Evolutionary conservation across 2,888 invertebrate species (phyloP).

Genomic region (Drosophila planitibia): DNA sequence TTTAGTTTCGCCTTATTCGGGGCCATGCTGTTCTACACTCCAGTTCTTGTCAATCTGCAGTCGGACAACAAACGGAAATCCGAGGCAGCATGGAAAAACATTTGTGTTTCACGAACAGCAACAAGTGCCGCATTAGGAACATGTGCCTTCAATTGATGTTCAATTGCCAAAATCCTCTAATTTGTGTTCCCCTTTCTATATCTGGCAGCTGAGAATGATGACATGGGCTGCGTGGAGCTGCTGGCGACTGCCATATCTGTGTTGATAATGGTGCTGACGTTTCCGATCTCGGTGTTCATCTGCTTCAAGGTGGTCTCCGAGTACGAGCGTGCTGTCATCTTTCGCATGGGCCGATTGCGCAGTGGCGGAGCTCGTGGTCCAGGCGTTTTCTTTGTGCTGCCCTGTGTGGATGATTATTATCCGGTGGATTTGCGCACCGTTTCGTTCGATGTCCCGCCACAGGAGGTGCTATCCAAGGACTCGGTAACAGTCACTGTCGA

Average conservation of each 20-base stretch:
- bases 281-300: conserved; percentile 93
- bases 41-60: conserved; percentile 13
- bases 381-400: conserved; percentile 96
- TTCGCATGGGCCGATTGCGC: conserved; percentile 92
- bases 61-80: conserved; percentile 28
- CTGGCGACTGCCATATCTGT: conserved; percentile 91
- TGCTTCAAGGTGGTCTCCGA: conserved; percentile 96
- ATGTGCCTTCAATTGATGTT: conserved; percentile 48
- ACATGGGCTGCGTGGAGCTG: conserved; percentile 90
- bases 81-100: conserved; percentile 24
- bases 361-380: conserved; percentile 87
- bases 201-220: conserved; percentile 87
- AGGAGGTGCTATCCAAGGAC: conserved; percentile 97
- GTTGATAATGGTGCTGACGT: conserved; percentile 90
- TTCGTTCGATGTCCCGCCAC: conserved; percentile 98
- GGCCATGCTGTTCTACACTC: conserved; percentile 12
- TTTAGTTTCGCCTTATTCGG: conserved; percentile 14
- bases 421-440: conserved; percentile 97
- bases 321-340: conserved; percentile 95
- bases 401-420: conserved; percentile 96
- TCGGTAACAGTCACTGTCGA: conserved; percentile 97
- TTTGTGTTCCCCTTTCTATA: not conserved
- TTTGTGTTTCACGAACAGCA: conserved; percentile 26
- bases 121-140: conserved; percentile 42
- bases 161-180: conserved; percentile 33